Evolutionary conservation across 2,888 invertebrate species (phyloP), one percentile per base, ranked within the genome.

Genomic region (Psylliodes chrysocephalus): DNA sequence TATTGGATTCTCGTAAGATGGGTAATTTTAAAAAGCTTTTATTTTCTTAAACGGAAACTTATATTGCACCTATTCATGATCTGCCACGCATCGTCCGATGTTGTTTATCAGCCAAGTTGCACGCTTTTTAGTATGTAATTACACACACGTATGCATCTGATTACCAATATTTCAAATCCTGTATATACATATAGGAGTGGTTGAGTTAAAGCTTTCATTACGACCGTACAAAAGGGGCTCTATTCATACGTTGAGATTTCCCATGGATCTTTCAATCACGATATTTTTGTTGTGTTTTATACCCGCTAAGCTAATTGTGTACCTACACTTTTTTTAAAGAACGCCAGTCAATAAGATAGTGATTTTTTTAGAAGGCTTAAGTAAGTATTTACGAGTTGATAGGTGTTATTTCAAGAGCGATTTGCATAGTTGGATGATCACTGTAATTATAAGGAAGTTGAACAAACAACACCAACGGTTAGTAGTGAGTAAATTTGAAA

Each of bases 241-340:
- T 44, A 55, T 46, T 55, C 55, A 55, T 55, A 55, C 28, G 40
- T 51, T 47, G 49, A 44, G 44, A 46, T 51, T 63, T 63, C 63
- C 59, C 63, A 63, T 57, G 63, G 44, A 44, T 63, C 52, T 19
- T 19, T 51, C 57, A 57, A 63, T 63, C 63, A 63, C 63, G 63
- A 63, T 12, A 59, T 59, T 59, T 63, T 60, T 33, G 47, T 42
- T 42, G 18, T 17, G 18, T 42, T 42, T 42, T 42, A 42, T 42
- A 18, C 42, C 8, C 17, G 15, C 2, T 42, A 7, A 42, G 42
- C 18, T 42, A 42, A 42, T 42, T 42, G 18, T 42, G 42, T 42
- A 18, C 42, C 18, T 40, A 15, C 15, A 2, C 12, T 42, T 42
- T 42, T 42, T 42, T 17, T 42, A 7, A 17, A 42, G n/a, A 6